Percentiles rank a stretch among this genome's conserved stretches.
Evolutionary conservation across 2,888 invertebrate genomes (phyloP).

Genomic region (Chymomyza amoena): DNA sequence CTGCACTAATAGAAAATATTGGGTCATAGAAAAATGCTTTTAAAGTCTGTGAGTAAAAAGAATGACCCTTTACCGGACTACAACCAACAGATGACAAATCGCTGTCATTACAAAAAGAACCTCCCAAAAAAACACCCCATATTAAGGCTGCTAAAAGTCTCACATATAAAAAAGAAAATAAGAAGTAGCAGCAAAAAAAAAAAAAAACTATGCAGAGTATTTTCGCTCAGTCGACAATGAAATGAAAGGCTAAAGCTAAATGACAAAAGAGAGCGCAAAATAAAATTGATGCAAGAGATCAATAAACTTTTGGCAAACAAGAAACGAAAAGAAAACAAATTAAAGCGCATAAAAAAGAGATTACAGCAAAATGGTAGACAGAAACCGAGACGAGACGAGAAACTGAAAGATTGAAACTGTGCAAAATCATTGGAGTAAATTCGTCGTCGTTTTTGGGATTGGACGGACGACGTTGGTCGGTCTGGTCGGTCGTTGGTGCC

Average conservation of each 20-base stretch:
- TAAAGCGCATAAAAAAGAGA: slow-evolving; percentile 12
- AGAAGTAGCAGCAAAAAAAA: neutral
- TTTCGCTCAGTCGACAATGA: slow-evolving; percentile 43
- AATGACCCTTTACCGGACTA: too few species aligned
- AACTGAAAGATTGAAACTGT: neutral
- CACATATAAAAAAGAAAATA: slow-evolving; percentile 25
- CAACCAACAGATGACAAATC: too few species aligned
- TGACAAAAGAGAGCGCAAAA: slow-evolving; percentile 23
- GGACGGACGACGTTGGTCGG: neutral
- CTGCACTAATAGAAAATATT: too few species aligned
- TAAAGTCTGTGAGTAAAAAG: too few species aligned
- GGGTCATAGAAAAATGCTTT: too few species aligned
- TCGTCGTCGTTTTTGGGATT: neutral
- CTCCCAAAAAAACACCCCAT: too few species aligned
- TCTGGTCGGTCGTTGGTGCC: neutral
- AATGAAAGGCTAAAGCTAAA: neutral
- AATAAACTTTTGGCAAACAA: slow-evolving; percentile 52
- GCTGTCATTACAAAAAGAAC: too few species aligned
- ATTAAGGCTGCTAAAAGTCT: slow-evolving; percentile 48
- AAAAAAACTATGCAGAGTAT: slow-evolving; percentile 21
- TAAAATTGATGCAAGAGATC: slow-evolving; percentile 34
- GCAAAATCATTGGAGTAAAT: neutral
- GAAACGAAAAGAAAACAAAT: slow-evolving; percentile 36
- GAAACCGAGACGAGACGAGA: neutral
- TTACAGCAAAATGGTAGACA: neutral